Conservation (phyloP, 2,797 vertebrate genomes). For the Muscicapa comitata region DNA sequence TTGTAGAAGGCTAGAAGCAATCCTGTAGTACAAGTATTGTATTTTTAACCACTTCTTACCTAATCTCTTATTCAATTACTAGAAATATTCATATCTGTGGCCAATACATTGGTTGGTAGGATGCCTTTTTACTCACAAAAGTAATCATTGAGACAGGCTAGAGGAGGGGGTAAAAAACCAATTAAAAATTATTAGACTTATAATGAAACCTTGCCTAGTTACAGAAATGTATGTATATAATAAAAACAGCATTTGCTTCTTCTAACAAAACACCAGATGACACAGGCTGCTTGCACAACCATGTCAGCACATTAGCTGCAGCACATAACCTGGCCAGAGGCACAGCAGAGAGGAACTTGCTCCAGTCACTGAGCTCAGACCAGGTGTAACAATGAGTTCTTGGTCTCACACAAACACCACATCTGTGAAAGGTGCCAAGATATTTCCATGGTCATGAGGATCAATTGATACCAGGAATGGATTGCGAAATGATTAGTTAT, state of each 20-base stretch:
- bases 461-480: conserved; percentile 23
- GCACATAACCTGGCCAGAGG: background rate
- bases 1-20: background rate
- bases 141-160: background rate
- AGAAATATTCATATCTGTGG: background rate
- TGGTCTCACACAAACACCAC: background rate
- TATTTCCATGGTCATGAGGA: conserved; percentile 15
- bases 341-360: conserved; percentile 5
- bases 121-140: background rate
- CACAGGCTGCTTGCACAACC: background rate
- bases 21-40: background rate
- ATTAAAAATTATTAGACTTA: background rate
- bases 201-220: background rate
- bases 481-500: conserved; percentile 46
- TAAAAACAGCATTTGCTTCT: conserved; percentile 24
- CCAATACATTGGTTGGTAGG: background rate
- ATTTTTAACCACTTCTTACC: background rate
- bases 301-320: background rate
- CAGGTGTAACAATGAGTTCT: background rate
- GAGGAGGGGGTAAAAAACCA: accelerated
- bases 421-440: conserved; percentile 28
- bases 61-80: background rate
- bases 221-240: background rate
- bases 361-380: background rate
- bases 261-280: background rate